Evolutionary conservation across 2,797 vertebrate genomes (phyloP).

Genomic region (Phoxinus dragarum): DNA sequence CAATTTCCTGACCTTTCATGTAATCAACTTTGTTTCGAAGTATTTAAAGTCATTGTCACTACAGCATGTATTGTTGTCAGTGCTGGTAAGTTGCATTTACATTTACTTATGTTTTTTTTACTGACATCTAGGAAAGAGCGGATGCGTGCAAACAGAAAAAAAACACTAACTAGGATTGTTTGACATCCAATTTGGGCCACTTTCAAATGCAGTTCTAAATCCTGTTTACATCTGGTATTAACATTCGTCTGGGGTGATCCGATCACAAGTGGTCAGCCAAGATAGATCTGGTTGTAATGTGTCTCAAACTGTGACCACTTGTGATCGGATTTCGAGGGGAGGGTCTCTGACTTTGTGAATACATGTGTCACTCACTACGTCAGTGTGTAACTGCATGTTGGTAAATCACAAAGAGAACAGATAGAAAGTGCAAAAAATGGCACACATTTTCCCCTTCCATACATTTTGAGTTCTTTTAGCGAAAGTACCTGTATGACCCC

Average conservation of each 20-base stretch:
- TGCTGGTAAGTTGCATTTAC: neutral
- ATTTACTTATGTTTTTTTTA: neutral
- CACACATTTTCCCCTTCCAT: neutral
- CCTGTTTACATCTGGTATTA: constrained; percentile 32
- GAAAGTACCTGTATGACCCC: neutral
- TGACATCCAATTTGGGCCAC: constrained; percentile 18
- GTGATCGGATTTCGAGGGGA: neutral
- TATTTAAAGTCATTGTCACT: neutral
- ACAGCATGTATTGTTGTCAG: neutral
- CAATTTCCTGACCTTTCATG: neutral
- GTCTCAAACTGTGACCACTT: neutral
- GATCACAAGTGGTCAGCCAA: constrained; percentile 14
- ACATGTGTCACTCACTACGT: neutral
- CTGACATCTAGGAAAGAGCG: neutral
- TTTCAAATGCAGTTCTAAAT: constrained; percentile 21
- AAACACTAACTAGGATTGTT: neutral
- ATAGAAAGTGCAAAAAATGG: neutral
- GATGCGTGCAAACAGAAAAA: neutral
- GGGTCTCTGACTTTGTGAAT: neutral
- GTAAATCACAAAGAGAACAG: neutral
- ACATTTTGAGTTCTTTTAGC: neutral
- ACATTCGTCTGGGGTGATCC: constrained; percentile 1
- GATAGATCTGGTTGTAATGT: neutral
- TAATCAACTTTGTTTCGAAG: neutral
- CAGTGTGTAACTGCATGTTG: neutral